Base-by-base conservation (phyloP, 2,113 vertebrate species). In the Ciconia boyciana region DNA sequence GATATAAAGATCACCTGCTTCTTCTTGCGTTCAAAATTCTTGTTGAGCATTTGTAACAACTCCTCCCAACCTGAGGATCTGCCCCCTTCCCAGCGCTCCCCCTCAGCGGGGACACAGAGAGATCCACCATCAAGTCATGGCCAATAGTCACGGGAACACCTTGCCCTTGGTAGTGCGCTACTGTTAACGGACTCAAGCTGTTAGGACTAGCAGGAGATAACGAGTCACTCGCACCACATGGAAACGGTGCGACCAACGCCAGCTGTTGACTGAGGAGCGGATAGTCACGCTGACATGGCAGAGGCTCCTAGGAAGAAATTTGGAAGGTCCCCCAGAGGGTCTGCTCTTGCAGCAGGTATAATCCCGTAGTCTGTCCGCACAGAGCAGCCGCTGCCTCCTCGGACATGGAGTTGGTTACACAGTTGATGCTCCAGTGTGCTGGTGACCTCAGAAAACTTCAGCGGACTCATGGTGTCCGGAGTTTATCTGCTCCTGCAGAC, bases 401-500 rank as follows among this genome's bases (percentile, higher is more conserved):
- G 70, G 55, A 9, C 5, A 2, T 0, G 11, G 44, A 2, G 10
- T 1, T 22, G 69, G 43, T 28, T 13, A 29, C 51, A 16, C 32
- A 13, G n/a, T 1, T 5, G 58, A 3, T 46, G 52, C 25, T 36
- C 0, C 0, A 39, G 39, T 1, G 26, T 41, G 26, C 46, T 7
- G 1, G 13, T 28, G 65, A 36, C 32, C 57, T 44, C 36, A 11
- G 72, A n/a, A 74, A 32, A 72, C 18, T 32, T 14, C 69, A 21
- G 25, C 64, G n/a, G 86, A 6, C 51, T 46, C 10, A 0, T 0
- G 31, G 46, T 12, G 66, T 26, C 46, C 49, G 0, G 2, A 21
- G 18, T 62, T 94, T 97, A 97, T 97, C 93, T 4, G 1, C 21
- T 64, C 15, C 32, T 25, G 57, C 94, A 96, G 89, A 18, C 57